Evolutionary conservation across 2,888 invertebrate genomes (phyloP).

Genomic region (Noctua fimbriata): DNA sequence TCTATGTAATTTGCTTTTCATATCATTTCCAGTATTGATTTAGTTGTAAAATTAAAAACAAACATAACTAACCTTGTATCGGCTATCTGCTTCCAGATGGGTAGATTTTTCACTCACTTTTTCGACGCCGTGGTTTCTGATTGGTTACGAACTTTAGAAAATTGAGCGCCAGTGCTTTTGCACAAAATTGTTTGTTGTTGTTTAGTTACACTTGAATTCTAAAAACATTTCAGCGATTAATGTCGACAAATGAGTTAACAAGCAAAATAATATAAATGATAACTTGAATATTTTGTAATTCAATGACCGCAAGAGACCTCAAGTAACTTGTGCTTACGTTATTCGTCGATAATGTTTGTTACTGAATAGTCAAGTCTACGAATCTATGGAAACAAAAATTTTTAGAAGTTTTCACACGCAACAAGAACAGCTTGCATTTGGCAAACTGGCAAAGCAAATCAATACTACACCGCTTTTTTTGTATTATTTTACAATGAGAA

Average conservation of each 20-base stretch:
- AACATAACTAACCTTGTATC: constrained; percentile 76
- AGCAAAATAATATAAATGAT: constrained; percentile 19
- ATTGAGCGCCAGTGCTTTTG: constrained; percentile 69
- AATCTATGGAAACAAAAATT: constrained; percentile 55
- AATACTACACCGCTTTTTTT: constrained; percentile 47
- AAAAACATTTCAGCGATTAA: constrained; percentile 50
- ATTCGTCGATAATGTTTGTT: constrained; percentile 17
- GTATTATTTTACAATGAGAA: constrained; percentile 1
- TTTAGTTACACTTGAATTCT: constrained; percentile 49
- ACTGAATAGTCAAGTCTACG: constrained; percentile 39
- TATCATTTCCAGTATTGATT: background rate
- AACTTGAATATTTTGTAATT: constrained; percentile 25
- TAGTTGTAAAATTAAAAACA: constrained; percentile 29
- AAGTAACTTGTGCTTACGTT: constrained; percentile 2
- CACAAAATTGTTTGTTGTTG: constrained; percentile 59
- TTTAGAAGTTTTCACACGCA: constrained; percentile 10
- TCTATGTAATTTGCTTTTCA: background rate
- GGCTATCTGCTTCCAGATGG: constrained; percentile 78
- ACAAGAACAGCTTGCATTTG: constrained; percentile 33
- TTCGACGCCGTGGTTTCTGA: constrained; percentile 84
- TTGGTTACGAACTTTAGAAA: constrained; percentile 68
- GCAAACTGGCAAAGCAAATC: constrained; percentile 37
- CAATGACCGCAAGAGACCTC: constrained; percentile 2
- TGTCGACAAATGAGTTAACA: constrained; percentile 40
- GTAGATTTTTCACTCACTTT: constrained; percentile 79